Percentiles rank a stretch among this genome's conserved stretches.
These are phyloP conservation scores for Nothura maculosa DNA, from an alignment of 2,797 vertebrate genomes.

Conservation along the genomic window DNA sequence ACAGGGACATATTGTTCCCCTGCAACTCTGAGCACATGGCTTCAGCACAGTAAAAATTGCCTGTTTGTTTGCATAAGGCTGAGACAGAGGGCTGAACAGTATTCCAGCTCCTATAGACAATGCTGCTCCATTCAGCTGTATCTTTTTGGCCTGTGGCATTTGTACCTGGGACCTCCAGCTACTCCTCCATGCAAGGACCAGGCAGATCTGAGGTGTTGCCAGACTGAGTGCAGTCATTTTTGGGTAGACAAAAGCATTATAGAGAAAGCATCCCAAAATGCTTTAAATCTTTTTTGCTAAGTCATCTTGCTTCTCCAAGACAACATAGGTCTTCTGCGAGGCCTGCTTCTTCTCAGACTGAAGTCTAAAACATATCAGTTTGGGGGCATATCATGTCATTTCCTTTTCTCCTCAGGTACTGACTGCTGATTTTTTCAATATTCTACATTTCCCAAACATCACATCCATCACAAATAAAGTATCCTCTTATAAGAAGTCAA, in stretches of 20 bases:
- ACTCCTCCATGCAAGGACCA: not conserved
- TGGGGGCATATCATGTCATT: rapidly evolving
- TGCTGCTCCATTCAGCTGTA: rapidly evolving
- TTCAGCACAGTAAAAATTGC: not conserved
- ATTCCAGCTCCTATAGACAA: not conserved
- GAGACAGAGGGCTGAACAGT: not conserved
- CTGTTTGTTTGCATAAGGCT: not conserved
- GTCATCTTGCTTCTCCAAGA: not conserved
- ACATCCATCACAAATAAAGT: not conserved
- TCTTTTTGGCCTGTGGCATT: not conserved
- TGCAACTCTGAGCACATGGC: not conserved
- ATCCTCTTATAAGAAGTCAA: not conserved
- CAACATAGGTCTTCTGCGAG: not conserved
- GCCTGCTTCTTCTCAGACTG: not conserved
- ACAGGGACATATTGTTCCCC: not conserved
- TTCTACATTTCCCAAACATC: not conserved
- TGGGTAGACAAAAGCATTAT: not conserved
- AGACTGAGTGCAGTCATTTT: not conserved
- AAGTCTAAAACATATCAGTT: not conserved
- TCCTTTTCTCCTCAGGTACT: not conserved
- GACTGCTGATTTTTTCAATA: not conserved
- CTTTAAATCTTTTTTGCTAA: not conserved
- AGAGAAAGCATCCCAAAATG: not conserved
- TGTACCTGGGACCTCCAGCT: not conserved
- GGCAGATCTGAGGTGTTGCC: not conserved